A percentile compares a stretch with the other conserved stretches of the same genome.
These are phyloP conservation scores for Brachycybe producta DNA, from an alignment of 2,888 invertebrate genomes.

Conservation along the genomic window DNA sequence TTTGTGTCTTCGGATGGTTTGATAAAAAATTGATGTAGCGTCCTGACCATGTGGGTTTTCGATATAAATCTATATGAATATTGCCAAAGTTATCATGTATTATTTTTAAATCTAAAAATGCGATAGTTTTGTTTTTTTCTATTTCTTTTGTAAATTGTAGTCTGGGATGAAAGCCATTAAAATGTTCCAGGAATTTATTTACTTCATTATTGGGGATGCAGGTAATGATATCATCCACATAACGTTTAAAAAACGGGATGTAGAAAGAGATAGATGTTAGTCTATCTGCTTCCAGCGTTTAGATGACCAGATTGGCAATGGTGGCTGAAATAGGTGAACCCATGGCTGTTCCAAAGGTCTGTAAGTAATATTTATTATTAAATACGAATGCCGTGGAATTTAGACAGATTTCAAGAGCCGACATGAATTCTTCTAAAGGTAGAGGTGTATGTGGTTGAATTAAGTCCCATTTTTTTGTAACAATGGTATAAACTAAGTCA, in stretches of 20 bases:
- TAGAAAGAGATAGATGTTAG: neutral
- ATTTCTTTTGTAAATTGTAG: neutral
- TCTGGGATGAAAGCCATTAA: neutral
- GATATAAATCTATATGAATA: too few species aligned
- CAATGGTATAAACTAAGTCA: too few species aligned
- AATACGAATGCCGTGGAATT: neutral
- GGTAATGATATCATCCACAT: neutral
- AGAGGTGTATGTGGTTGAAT: too few species aligned
- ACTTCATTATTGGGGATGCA: neutral
- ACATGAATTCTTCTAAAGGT: too few species aligned
- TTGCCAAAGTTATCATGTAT: too few species aligned
- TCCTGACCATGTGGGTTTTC: too few species aligned
- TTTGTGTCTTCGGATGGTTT: too few species aligned
- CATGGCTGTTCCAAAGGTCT: conserved; percentile 1
- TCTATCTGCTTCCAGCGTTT: neutral
- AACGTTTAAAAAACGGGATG: neutral
- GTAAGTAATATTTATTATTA: neutral
- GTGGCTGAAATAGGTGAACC: neutral
- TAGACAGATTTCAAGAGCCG: neutral
- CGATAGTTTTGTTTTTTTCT: neutral
- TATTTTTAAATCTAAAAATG: too few species aligned
- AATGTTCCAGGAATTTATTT: neutral
- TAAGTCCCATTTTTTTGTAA: too few species aligned
- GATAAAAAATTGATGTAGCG: too few species aligned
- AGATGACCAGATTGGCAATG: neutral